A percentile compares a stretch with the other conserved stretches of the same genome.
These are phyloP conservation scores for Podargus strigoides DNA, from an alignment of 2,797 vertebrate genomes.

Conservation along the genomic window DNA sequence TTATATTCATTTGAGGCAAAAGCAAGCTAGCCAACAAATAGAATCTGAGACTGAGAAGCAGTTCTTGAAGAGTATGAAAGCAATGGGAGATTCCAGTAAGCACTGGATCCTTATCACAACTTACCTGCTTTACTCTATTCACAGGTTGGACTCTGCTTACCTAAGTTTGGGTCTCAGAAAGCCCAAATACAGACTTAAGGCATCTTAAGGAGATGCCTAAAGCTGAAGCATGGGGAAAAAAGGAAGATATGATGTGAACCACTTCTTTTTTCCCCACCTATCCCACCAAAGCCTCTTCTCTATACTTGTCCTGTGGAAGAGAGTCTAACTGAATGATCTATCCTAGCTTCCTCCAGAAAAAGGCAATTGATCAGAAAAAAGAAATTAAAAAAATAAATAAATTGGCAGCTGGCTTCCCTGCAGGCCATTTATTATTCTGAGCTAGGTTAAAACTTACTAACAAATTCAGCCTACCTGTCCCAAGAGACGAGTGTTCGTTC, in stretches of 20 bases:
- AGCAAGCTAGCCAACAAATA: background rate
- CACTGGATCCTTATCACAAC: background rate
- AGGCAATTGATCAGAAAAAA: background rate
- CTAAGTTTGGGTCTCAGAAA: background rate
- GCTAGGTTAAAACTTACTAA: background rate
- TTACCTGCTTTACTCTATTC: background rate
- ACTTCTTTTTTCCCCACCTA: background rate
- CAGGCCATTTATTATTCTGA: background rate
- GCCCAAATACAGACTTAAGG: background rate
- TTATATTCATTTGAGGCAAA: background rate
- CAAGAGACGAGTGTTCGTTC: constrained; percentile 78
- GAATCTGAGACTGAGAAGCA: background rate
- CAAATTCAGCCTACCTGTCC: constrained; percentile 75
- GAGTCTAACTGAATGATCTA: background rate
- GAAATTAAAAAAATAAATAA: background rate
- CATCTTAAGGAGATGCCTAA: background rate
- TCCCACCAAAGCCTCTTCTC: background rate
- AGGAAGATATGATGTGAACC: background rate
- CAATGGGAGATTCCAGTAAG: background rate
- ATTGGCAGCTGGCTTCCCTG: background rate
- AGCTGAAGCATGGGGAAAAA: background rate
- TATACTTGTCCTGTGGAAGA: background rate
- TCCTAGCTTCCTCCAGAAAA: background rate
- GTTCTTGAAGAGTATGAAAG: background rate
- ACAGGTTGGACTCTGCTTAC: background rate